phyloP scores from a whole-genome alignment of 2,113 vertebrate species.

The Mystacornis crossleyi region DNA sequence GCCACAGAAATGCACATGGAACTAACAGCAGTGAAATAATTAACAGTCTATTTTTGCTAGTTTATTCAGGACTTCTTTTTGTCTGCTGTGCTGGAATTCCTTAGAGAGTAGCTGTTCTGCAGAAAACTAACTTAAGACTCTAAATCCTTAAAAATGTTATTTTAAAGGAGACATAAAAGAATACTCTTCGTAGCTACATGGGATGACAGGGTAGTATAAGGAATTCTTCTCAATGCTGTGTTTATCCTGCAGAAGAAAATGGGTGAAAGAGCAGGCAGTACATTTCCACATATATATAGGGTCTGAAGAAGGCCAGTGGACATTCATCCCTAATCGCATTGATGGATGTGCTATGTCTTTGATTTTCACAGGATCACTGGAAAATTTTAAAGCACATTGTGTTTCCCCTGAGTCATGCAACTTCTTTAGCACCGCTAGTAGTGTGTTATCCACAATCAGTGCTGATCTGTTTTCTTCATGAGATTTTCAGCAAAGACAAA shows the following conservation, averaged over 20 bases:
- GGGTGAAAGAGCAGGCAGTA: background rate
- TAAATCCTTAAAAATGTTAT: background rate
- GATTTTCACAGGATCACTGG: background rate
- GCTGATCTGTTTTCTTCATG: background rate
- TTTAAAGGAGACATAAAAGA: background rate
- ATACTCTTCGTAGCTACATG: background rate
- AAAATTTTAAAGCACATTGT: background rate
- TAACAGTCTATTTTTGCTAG: background rate
- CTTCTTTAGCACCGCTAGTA: background rate
- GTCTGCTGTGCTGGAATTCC: background rate
- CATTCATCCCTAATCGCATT: background rate
- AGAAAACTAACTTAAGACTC: background rate
- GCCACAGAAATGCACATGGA: background rate
- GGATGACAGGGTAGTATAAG: background rate
- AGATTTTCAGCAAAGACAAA: background rate
- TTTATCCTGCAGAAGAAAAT: background rate
- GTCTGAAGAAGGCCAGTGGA: background rate
- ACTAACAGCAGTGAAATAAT: background rate
- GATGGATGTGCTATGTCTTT: background rate
- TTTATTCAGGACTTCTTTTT: background rate
- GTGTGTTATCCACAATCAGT: background rate
- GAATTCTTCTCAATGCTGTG: background rate
- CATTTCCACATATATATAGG: background rate
- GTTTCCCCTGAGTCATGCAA: background rate
- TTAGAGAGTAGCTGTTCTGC: background rate